A percentile compares a stretch with the other conserved stretches of the same genome.
Conservation (phyloP, 2,113 vertebrate species). For the Macquaria ambigua region DNA sequence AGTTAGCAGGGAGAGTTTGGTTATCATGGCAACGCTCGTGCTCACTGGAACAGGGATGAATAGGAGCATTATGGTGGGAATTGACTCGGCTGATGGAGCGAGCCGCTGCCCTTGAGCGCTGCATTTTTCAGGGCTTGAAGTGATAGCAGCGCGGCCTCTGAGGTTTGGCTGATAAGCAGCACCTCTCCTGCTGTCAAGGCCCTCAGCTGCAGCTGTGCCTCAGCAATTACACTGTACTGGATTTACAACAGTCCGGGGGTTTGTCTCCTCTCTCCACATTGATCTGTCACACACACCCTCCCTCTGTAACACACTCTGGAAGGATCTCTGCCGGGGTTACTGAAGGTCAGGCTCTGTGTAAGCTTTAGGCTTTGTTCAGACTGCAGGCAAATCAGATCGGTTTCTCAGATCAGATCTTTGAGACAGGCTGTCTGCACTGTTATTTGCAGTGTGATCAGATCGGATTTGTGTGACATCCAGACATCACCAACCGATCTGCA, state of each 20-base stretch:
- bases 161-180: slow-evolving; percentile 67
- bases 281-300: slow-evolving; percentile 44
- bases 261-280: background rate
- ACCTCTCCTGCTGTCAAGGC: slow-evolving; percentile 49
- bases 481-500: too few species aligned
- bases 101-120: slow-evolving; percentile 57
- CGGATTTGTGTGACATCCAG: too few species aligned
- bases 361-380: too few species aligned
- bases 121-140: slow-evolving; percentile 18
- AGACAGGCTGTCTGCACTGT: too few species aligned
- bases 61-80: slow-evolving; percentile 53
- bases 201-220: slow-evolving; percentile 54
- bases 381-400: too few species aligned
- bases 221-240: background rate
- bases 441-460: too few species aligned
- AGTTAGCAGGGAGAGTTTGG: background rate
- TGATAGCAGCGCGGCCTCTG: slow-evolving; percentile 49
- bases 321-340: slow-evolving; percentile 3
- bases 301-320: background rate
- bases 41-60: slow-evolving; percentile 37
- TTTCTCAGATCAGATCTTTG: too few species aligned
- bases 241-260: slow-evolving; percentile 48
- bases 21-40: slow-evolving; percentile 30
- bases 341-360: slow-evolving; percentile 11
- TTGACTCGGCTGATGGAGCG: background rate